A percentile compares a stretch with the other conserved stretches of the same genome.
These are phyloP conservation scores for Etia nguti DNA, from an alignment of 2,113 vertebrate genomes.

Conservation along the genomic window DNA sequence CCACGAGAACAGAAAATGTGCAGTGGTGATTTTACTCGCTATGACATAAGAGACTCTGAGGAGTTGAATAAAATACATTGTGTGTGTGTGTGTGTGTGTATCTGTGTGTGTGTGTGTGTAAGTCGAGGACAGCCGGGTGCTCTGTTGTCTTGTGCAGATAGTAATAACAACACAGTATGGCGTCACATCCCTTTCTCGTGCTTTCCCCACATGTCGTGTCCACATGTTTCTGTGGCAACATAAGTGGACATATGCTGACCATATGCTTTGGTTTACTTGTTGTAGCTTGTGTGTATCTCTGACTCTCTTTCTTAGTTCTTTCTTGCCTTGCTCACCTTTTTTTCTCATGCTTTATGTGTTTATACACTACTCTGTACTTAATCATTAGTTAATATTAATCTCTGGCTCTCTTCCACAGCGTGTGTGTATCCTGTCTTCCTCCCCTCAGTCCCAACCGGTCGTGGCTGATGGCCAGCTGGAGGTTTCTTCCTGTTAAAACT, in stretches of 20 bases:
- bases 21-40: slow-evolving; percentile 2
- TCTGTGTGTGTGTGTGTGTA: not conserved
- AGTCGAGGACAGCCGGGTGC: not conserved
- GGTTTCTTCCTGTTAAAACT: not conserved
- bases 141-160: not conserved
- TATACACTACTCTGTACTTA: not conserved
- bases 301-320: not conserved
- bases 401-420: not conserved
- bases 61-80: not conserved
- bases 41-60: slow-evolving; percentile 22
- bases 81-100: not conserved
- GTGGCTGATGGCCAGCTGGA: not conserved
- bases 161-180: not conserved
- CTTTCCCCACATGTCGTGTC: not conserved
- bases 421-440: not conserved
- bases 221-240: slow-evolving; percentile 8
- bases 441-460: not conserved
- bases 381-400: not conserved
- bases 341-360: not conserved
- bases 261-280: not conserved
- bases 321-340: not conserved
- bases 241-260: not conserved
- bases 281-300: not conserved
- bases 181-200: not conserved
- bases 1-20: slow-evolving; percentile 21